Evolutionary conservation across 2,113 vertebrate genomes (phyloP).

Genomic region (Polyodon spathula): DNA sequence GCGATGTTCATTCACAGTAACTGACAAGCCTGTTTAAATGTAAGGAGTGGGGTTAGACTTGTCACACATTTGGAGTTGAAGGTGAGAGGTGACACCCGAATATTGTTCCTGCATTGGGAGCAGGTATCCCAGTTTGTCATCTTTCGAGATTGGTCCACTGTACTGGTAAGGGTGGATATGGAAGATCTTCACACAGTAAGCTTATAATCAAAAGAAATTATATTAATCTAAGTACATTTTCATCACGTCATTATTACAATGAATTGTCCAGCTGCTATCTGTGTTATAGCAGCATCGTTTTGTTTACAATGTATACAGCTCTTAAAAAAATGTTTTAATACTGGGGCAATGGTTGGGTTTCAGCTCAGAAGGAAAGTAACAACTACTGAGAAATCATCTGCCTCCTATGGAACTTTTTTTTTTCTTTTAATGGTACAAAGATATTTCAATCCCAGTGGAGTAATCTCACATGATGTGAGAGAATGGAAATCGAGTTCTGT

Average conservation of each 20-base stretch:
- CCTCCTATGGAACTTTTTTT: no score
- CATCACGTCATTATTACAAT: background rate
- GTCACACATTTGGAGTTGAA: slow-evolving; percentile 49
- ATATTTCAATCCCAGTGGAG: no score
- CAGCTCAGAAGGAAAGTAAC: no score
- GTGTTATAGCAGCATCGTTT: background rate
- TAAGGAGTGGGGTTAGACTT: slow-evolving; percentile 39
- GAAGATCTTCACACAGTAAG: slow-evolving; percentile 44
- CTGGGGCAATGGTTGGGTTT: no score
- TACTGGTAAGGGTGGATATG: slow-evolving; percentile 38
- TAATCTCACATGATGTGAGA: background rate
- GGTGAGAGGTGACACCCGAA: slow-evolving; percentile 45
- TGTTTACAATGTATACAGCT: no score
- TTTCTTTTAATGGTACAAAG: no score
- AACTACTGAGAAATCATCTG: no score
- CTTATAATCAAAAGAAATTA: slow-evolving; percentile 18
- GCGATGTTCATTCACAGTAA: no score
- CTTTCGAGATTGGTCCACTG: slow-evolving; percentile 26
- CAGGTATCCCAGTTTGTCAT: slow-evolving; percentile 40
- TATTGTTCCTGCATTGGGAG: slow-evolving; percentile 43
- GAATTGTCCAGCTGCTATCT: background rate
- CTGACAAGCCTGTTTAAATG: no score
- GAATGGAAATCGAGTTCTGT: background rate
- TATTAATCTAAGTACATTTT: background rate
- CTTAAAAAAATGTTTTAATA: no score